A percentile compares a stretch with the other conserved stretches of the same genome.
Conservation (phyloP, 2,888 invertebrate genomes). For the Microplitis deprimator region DNA sequence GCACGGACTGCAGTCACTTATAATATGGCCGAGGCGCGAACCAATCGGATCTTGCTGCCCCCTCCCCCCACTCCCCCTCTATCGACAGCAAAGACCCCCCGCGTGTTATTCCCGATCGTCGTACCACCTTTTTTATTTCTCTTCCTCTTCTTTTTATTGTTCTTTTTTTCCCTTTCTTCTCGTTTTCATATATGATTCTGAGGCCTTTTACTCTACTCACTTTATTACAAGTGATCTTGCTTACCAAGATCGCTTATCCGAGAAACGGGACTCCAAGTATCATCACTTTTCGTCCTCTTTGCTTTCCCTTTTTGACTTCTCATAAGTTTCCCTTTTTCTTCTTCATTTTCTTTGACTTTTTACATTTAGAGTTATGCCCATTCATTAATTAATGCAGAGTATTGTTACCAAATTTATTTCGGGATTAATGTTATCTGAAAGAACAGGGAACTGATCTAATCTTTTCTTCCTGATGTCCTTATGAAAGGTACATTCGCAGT, state of each 20-base stretch:
- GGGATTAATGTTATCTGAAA: no score
- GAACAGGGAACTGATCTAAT: no score
- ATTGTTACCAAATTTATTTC: background rate
- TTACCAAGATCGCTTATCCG: slow-evolving; percentile 39
- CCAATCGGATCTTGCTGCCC: slow-evolving; percentile 66
- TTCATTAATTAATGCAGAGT: background rate
- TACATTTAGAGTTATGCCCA: background rate
- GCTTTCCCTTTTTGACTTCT: slow-evolving; percentile 34
- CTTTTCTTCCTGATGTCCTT: no score
- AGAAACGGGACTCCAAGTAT: slow-evolving; percentile 43
- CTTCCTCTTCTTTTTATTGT: slow-evolving; percentile 37
- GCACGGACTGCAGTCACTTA: slow-evolving; percentile 68
- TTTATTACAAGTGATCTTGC: slow-evolving; percentile 8
- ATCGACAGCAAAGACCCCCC: slow-evolving; percentile 51
- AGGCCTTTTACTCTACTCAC: slow-evolving; percentile 30
- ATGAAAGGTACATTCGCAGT: no score
- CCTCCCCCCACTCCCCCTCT: slow-evolving; percentile 56
- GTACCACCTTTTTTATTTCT: slow-evolving; percentile 48
- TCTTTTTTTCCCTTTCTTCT: slow-evolving; percentile 32
- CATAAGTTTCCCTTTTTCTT: slow-evolving; percentile 12
- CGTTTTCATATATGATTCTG: slow-evolving; percentile 33
- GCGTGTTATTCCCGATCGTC: slow-evolving; percentile 50
- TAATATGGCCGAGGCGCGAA: slow-evolving; percentile 69
- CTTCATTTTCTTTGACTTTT: slow-evolving; percentile 4
- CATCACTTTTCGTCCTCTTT: slow-evolving; percentile 10